These are phyloP conservation scores for Xylota segnis DNA, from an alignment of 2,888 invertebrate species.

Conservation along the genomic window DNA sequence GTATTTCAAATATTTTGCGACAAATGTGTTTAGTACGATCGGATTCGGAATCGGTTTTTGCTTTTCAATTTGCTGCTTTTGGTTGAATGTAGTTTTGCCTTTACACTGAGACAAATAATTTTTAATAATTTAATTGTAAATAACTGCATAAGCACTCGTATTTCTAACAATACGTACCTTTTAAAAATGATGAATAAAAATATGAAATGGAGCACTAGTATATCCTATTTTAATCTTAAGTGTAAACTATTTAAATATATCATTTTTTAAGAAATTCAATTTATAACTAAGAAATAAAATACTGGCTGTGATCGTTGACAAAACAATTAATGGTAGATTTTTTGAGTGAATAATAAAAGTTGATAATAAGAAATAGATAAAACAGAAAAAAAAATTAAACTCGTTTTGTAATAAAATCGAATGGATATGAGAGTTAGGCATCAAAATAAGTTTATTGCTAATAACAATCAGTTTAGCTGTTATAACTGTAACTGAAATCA, in stretches of 20 bases:
- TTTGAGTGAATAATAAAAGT: constrained; percentile 48
- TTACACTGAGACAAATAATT: constrained; percentile 14
- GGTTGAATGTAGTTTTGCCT: constrained; percentile 15
- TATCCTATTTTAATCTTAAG: constrained; percentile 36
- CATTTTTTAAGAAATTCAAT: constrained; percentile 12
- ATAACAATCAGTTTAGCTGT: constrained; percentile 30
- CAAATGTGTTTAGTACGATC: no score
- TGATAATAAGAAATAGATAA: no score
- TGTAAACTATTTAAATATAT: constrained; percentile 52
- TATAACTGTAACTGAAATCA: constrained; percentile 23
- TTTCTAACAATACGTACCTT: constrained; percentile 39
- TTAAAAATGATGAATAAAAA: constrained; percentile 2
- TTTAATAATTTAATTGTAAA: constrained; percentile 20
- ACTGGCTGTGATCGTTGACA: constrained; percentile 72
- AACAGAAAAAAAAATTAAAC: no score
- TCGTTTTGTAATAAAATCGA: constrained; percentile 1
- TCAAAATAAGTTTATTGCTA: constrained; percentile 25
- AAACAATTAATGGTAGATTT: constrained; percentile 56
- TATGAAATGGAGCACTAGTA: constrained; percentile 36
- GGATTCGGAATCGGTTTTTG: no score
- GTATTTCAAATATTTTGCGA: no score
- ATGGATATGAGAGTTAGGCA: constrained; percentile 13
- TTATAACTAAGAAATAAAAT: constrained; percentile 45
- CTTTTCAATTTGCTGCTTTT: background rate
- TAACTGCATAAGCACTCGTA: constrained; percentile 15